Conservation (phyloP, 2,888 invertebrate genomes). For the Anoplius nigerrimus region DNA sequence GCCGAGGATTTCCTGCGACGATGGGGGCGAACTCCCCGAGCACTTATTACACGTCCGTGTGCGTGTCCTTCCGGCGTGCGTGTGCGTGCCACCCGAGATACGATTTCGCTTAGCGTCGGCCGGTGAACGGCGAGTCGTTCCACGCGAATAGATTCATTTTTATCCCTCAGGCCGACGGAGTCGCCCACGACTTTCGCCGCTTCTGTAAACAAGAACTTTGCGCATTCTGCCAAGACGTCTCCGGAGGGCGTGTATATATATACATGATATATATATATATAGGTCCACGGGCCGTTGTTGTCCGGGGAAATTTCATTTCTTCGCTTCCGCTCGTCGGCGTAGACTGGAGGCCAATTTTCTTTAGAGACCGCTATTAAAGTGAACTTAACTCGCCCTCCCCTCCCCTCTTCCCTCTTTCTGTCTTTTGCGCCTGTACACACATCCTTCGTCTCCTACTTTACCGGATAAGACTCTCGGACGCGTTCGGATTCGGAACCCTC, state of each 20-base stretch:
- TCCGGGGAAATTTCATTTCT: constrained; percentile 12
- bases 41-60: background rate
- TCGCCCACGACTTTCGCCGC: background rate
- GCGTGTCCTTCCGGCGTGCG: background rate
- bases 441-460: too few species aligned
- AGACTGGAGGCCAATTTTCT: constrained; percentile 2
- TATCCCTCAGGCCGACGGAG: background rate
- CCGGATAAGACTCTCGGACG: too few species aligned
- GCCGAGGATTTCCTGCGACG: background rate
- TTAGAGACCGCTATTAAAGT: constrained; percentile 7
- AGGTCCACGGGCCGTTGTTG: constrained; percentile 1
- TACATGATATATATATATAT: background rate
- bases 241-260: background rate
- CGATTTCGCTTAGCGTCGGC: background rate
- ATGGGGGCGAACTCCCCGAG: background rate
- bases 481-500: too few species aligned
- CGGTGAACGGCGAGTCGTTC: background rate
- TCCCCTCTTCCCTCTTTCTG: too few species aligned
- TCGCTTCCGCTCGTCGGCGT: background rate
- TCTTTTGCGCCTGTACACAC: too few species aligned
- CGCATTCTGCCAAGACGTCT: constrained; percentile 6
- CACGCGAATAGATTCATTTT: background rate
- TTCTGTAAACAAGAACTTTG: constrained; percentile 8
- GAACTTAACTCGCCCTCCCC: too few species aligned
- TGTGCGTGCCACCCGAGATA: background rate